Evolutionary conservation across 2,113 vertebrate genomes (phyloP), one percentile per base, ranked within the genome.

Genomic region (Struthidea cinerea): DNA sequence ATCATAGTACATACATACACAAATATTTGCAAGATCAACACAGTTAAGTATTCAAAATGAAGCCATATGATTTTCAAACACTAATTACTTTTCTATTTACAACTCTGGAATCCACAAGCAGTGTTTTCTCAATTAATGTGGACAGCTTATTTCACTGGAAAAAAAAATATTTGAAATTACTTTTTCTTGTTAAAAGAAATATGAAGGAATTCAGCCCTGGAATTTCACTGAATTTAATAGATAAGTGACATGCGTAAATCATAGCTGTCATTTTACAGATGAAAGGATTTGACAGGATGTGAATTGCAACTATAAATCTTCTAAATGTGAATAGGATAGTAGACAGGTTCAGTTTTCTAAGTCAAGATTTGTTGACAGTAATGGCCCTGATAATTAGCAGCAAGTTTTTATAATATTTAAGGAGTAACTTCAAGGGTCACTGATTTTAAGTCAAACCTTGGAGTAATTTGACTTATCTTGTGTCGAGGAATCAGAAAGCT

Each of bases 261-360:
- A 74, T 24, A 77, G 39, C 67, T 96, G 91, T 84, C 84, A 80
- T 90, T 96, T 94, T 83, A 69, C 60, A 96, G 90, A 96, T 83
- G 59, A 94, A 96, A 91, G 76, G 67, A 91, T 95, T 95, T 93
- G 82, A 71, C 52, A 79, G 76, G 35, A 89, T 75, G 16, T 95
- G 79, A 93, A 95, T 87, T 95, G 63, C 87, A 87, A 46, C 69
- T 80, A 92, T 96, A 96, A 96, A 96, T 96, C 84, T 89, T 87
- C 50, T 63, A 1, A 59, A 22, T 85, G 80, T 55, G 42, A 93
- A 83, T 76, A 91, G 30, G 55, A 85, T 65, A 89, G 49, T 32
- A 80, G 90, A 64, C 59, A 86, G 64, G 78, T 76, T 83, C 49
- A 27, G 63, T 74, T 70, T 88, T 84, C 55, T 86, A 86, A 90